Conservation (phyloP, 2,113 vertebrate genomes). For the Gopherus evgoodei region DNA sequence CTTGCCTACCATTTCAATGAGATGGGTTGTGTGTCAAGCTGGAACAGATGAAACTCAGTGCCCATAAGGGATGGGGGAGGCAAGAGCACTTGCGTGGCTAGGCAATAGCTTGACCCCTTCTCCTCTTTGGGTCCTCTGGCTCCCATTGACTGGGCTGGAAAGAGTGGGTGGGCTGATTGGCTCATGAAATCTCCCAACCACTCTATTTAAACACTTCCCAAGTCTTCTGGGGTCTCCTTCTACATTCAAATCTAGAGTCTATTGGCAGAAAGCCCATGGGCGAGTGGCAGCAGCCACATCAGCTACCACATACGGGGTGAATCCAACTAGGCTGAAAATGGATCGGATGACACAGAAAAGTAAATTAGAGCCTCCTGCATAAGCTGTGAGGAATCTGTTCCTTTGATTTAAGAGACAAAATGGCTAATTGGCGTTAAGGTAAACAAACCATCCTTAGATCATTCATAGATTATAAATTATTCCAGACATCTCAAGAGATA, state of each 20-base stretch:
- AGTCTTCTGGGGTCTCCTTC: neutral
- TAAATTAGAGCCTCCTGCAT: neutral
- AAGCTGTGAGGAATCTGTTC: neutral
- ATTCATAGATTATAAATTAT: neutral
- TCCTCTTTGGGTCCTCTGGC: fast-evolving
- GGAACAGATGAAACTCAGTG: neutral
- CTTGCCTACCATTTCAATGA: neutral
- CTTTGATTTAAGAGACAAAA: neutral
- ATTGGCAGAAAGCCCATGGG: neutral
- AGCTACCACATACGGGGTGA: neutral
- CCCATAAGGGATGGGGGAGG: neutral
- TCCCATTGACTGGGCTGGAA: fast-evolving
- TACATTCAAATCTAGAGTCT: neutral
- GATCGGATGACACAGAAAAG: neutral
- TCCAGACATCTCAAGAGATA: neutral
- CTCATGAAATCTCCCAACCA: fast-evolving
- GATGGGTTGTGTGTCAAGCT: neutral
- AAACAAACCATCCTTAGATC: neutral
- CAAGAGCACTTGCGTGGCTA: neutral
- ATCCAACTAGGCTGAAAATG: neutral
- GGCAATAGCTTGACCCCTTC: fast-evolving
- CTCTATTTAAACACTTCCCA: fast-evolving
- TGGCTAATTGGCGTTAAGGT: too few relatives aligned
- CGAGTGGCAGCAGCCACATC: neutral
- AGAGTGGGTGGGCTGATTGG: neutral